Percentiles rank a stretch among this genome's conserved stretches.
These are phyloP conservation scores for Sminthurinus aureus DNA, from an alignment of 2,888 invertebrate species.

Conservation along the genomic window DNA sequence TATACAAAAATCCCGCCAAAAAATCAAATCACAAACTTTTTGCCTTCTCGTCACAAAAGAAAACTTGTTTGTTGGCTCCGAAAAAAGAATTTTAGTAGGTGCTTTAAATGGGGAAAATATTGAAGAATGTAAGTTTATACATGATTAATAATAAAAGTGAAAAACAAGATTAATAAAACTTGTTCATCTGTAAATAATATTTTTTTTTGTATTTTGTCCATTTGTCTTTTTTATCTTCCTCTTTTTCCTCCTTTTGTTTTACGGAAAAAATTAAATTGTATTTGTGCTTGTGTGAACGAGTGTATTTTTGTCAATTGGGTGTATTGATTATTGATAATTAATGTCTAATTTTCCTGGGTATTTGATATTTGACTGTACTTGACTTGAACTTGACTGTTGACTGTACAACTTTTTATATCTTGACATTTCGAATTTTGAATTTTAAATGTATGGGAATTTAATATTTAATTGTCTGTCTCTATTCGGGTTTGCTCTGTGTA, in stretches of 20 bases:
- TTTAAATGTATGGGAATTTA: no score
- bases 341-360: no score
- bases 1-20: not conserved
- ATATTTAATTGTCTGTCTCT: no score
- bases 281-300: not conserved
- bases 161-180: not conserved
- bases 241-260: not conserved
- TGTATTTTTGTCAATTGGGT: no score
- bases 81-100: not conserved
- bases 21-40: no score
- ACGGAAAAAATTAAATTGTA: not conserved
- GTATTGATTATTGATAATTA: no score
- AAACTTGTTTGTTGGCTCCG: not conserved
- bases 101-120: not conserved
- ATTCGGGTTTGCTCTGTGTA: no score
- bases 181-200: not conserved
- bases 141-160: not conserved
- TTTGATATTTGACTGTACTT: no score
- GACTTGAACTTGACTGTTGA: not conserved
- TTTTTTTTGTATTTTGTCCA: not conserved
- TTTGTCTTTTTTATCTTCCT: not conserved
- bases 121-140: not conserved
- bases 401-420: not conserved
- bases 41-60: not conserved
- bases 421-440: not conserved